phyloP scores from a whole-genome alignment of 2,888 invertebrate genomes.

The Brenthis hecate region DNA sequence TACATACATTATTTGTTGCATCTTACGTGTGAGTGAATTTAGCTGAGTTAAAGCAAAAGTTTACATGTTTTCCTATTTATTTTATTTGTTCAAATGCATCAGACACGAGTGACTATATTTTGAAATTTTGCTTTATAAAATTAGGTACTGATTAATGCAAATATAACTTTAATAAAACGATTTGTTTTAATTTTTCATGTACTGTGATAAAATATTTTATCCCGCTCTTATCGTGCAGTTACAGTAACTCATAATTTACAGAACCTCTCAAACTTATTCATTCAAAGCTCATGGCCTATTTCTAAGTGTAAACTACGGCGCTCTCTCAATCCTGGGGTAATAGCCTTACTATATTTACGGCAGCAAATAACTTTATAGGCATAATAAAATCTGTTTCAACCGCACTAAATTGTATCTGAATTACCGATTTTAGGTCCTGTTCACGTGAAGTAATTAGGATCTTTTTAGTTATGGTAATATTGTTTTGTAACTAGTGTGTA shows the following conservation, averaged over 20 bases:
- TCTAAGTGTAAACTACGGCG: conserved; percentile 15
- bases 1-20: no score
- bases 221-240: neutral
- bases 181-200: no score
- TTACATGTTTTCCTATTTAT: no score
- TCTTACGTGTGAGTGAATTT: no score
- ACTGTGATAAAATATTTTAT: neutral
- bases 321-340: conserved; percentile 13
- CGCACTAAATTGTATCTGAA: conserved; percentile 17
- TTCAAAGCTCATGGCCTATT: conserved; percentile 5
- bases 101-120: no score
- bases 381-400: conserved; percentile 24
- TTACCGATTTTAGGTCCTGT: conserved; percentile 13
- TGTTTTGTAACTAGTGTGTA: neutral
- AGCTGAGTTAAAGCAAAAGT: no score
- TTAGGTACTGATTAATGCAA: no score
- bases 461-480: neutral
- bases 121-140: no score
- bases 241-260: conserved; percentile 1
- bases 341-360: conserved; percentile 12
- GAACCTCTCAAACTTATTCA: conserved; percentile 13
- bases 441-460: conserved; percentile 5
- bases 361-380: conserved; percentile 17
- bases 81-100: no score
- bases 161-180: no score